These are phyloP conservation scores for Tyrannus savana DNA, from an alignment of 2,113 vertebrate genomes.

Conservation along the genomic window DNA sequence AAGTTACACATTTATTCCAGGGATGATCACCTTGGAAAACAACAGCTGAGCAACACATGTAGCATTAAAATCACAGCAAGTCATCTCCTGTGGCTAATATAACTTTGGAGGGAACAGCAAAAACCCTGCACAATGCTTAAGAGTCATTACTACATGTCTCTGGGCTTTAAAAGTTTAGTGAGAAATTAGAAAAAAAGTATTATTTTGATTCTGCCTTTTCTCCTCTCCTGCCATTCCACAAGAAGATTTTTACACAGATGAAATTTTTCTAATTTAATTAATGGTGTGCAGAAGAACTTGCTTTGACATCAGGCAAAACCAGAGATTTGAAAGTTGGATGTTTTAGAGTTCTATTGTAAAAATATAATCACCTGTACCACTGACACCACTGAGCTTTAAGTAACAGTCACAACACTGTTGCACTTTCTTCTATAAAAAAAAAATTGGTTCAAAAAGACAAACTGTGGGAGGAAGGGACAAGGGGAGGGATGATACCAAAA, in stretches of 20 bases:
- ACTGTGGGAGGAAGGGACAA: too few relatives aligned
- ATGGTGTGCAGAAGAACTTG: fast-evolving
- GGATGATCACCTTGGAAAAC: neutral
- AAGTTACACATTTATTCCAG: neutral
- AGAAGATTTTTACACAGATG: neutral
- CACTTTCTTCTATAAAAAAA: neutral
- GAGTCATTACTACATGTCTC: neutral
- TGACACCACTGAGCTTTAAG: neutral
- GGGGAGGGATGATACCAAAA: neutral
- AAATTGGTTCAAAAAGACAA: neutral
- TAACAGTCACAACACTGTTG: neutral
- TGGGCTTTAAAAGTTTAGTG: neutral
- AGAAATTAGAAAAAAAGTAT: neutral
- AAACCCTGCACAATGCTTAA: fast-evolving
- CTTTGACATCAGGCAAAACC: neutral
- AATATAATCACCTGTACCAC: neutral
- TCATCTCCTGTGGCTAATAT: neutral
- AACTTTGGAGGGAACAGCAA: neutral
- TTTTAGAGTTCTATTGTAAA: neutral
- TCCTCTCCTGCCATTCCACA: neutral
- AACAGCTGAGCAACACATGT: neutral
- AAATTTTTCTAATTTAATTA: neutral
- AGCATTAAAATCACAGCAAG: neutral
- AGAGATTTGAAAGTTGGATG: neutral
- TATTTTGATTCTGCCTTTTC: neutral